Base-by-base conservation (phyloP, 1,140 invertebrate genomes). In the Zaprionus taronus region DNA sequence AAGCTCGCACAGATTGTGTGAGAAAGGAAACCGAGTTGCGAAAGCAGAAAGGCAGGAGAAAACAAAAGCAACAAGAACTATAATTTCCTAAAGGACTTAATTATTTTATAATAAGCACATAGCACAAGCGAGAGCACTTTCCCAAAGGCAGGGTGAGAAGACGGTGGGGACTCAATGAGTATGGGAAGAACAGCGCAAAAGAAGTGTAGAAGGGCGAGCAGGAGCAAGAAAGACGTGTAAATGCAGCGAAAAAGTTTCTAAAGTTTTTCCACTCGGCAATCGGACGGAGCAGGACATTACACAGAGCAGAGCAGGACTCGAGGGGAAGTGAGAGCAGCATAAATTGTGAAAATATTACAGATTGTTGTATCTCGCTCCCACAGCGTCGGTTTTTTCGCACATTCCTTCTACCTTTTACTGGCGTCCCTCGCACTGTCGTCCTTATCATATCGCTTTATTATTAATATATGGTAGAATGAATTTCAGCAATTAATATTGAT, bases 41-140 rank as follows among this genome's bases (percentile, higher is more conserved):
- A 76, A 76, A 64, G 72, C 53, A 68, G 72, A 65, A 72, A 60
- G 71, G 72, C 62, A 68, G 53, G 41, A 64, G 63, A 67, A 57
- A 61, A 34, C 38, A 77, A 51, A 68, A 68, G 47, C 74, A 84
- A 79, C 74, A 89, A 87, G 62, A 87, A 87, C 81, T 77, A 87
- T 84, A 84, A 87, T 87, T 84, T 87, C 84, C 84, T 87, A 87
- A 87, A 87, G 84, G 84, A 87, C 84, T 87, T 87, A 87, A 87
- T 87, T 87, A 87, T 87, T 87, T 87, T 87, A 87, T 89, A 87
- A 87, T 87, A 84, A 87, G 84, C 81, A 83, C 84, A 84, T 84
- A 87, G 83, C 74, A 87, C 85, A 79, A 64, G 58, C 51, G 24
- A 53, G 47, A 44, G 41, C 47, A 47, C 22, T 36, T 68, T 20